phyloP scores from a whole-genome alignment of 2,888 invertebrate species.

The Drosophila mimetica region DNA sequence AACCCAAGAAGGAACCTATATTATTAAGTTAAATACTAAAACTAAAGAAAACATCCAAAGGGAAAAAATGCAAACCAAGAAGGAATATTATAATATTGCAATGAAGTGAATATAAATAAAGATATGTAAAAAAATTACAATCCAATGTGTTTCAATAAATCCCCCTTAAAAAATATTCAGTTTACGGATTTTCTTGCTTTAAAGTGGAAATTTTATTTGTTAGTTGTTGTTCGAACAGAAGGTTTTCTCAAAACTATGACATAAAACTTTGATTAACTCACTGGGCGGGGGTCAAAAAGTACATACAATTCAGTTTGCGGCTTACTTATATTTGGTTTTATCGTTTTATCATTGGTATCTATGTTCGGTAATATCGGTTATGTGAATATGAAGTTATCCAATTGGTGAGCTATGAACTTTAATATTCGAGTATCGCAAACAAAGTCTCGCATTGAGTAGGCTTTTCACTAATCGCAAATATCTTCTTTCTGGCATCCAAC shows the following conservation, averaged over 20 bases:
- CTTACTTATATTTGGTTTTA: constrained; percentile 44
- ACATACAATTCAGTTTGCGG: constrained; percentile 65
- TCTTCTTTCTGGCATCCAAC: constrained; percentile 44
- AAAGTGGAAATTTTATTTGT: constrained; percentile 65
- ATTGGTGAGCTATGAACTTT: constrained; percentile 48
- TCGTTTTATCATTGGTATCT: constrained; percentile 20
- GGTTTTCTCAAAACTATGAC: constrained; percentile 35
- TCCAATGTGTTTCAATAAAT: neutral
- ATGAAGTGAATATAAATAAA: constrained; percentile 79
- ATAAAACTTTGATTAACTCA: constrained; percentile 53
- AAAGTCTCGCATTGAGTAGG: constrained; percentile 55
- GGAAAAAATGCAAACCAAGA: constrained; percentile 64
- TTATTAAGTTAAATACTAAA: constrained; percentile 80
- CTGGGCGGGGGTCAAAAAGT: constrained; percentile 54
- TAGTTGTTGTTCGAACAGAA: constrained; percentile 62
- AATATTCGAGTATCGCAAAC: constrained; percentile 56
- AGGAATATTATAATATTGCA: constrained; percentile 78
- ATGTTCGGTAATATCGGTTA: constrained; percentile 48
- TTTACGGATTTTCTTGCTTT: constrained; percentile 33
- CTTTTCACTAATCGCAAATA: constrained; percentile 54
- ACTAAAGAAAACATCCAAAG: constrained; percentile 52
- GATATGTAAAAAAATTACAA: constrained; percentile 74
- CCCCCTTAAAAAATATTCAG: neutral
- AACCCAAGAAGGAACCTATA: constrained; percentile 61
- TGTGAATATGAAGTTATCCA: constrained; percentile 40